A percentile compares a stretch with the other conserved stretches of the same genome.
Evolutionary conservation across 2,797 vertebrate species (phyloP).

Genomic region (Numenius phaeopus): DNA sequence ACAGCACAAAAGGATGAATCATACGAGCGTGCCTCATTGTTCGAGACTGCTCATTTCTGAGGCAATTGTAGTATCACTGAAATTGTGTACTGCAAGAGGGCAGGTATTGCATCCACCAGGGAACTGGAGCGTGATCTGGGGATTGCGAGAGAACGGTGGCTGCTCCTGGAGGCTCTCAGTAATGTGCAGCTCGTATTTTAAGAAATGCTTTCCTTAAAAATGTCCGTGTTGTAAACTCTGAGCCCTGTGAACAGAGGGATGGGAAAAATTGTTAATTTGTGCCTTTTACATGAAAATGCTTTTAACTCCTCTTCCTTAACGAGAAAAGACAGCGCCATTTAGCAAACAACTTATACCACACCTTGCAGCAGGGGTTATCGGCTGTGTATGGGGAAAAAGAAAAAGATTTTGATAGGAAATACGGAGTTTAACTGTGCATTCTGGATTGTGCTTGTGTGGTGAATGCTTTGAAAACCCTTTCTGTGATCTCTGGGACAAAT

Average conservation of each 20-base stretch:
- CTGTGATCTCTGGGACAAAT: neutral
- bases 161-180: neutral
- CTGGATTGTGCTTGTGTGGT: neutral
- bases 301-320: neutral
- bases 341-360: neutral
- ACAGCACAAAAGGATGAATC: conserved; percentile 34
- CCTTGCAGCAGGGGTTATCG: neutral
- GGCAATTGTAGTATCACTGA: neutral
- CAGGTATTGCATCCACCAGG: neutral
- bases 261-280: neutral
- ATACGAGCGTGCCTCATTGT: neutral
- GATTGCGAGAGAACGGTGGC: neutral
- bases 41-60: neutral
- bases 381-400: neutral
- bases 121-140: neutral
- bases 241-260: neutral
- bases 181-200: neutral
- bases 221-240: neutral
- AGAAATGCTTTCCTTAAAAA: neutral
- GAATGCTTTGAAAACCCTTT: neutral
- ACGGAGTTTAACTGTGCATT: neutral
- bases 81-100: neutral
- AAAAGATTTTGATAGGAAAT: neutral
- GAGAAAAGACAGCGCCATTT: neutral
- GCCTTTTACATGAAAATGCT: neutral